Percentiles rank a stretch among this genome's conserved stretches.
Conservation (phyloP, 2,888 invertebrate species). For the Pseudococcus jackbeardsleyi region DNA sequence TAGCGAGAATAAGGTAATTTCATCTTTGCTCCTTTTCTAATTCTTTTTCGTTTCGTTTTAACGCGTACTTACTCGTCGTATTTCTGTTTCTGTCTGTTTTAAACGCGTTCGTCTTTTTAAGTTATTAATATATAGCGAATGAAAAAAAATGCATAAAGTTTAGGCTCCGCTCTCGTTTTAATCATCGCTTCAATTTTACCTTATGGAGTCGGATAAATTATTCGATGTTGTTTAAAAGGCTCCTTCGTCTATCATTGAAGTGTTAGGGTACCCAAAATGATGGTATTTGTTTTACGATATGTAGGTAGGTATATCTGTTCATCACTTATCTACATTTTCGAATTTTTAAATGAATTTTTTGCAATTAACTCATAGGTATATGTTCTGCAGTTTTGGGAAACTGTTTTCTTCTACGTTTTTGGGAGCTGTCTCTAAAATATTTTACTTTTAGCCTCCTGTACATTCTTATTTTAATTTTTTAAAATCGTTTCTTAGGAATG, state of each 20-base stretch:
- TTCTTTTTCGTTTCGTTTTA: constrained; percentile 58
- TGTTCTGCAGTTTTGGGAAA: too few species aligned
- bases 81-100: constrained; percentile 42
- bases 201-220: not conserved
- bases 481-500: too few species aligned
- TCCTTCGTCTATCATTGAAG: not conserved
- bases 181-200: constrained; percentile 25
- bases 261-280: not conserved
- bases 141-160: constrained; percentile 2
- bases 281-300: not conserved
- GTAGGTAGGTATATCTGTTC: not conserved
- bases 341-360: too few species aligned
- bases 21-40: constrained; percentile 60
- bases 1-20: constrained; percentile 64
- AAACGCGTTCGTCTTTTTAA: constrained; percentile 39
- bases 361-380: too few species aligned
- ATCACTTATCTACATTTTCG: too few species aligned
- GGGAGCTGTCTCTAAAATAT: too few species aligned
- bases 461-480: too few species aligned
- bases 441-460: too few species aligned
- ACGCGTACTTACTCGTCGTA: constrained; percentile 21
- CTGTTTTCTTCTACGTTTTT: too few species aligned
- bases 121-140: constrained; percentile 49
- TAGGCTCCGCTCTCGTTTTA: constrained; percentile 3
- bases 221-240: constrained; percentile 30